These are phyloP conservation scores for Cryptotis parvus DNA, from an alignment of 2,113 vertebrate genomes.

Conservation along the genomic window DNA sequence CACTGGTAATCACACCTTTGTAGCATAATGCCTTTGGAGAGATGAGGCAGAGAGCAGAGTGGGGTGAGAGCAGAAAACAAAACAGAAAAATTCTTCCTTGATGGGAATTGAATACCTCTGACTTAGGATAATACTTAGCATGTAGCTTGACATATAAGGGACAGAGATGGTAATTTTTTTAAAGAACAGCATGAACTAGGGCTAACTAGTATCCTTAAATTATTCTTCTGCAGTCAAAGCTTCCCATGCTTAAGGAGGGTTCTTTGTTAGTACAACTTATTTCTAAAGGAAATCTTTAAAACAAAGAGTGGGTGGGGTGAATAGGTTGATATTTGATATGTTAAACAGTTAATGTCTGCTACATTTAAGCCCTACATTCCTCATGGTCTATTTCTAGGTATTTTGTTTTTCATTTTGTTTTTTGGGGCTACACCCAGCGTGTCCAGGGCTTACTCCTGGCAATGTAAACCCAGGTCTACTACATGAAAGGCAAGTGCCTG, in stretches of 20 bases:
- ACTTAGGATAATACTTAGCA: background rate
- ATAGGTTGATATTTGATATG: background rate
- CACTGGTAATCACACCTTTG: background rate
- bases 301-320: background rate
- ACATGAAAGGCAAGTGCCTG: too few relatives aligned
- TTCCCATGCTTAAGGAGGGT: background rate
- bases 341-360: background rate
- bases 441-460: too few relatives aligned
- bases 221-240: background rate
- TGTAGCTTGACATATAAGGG: background rate
- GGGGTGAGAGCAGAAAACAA: background rate
- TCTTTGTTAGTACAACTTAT: constrained; percentile 40
- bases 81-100: background rate
- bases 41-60: background rate
- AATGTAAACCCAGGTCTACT: too few relatives aligned
- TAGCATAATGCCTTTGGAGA: background rate
- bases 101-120: background rate
- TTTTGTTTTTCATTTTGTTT: too few relatives aligned
- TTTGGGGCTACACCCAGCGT: too few relatives aligned
- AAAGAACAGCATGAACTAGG: background rate
- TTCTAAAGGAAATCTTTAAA: constrained; percentile 19
- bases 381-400: background rate
- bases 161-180: background rate
- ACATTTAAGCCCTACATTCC: background rate
- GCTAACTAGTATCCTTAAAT: background rate